A percentile compares a stretch with the other conserved stretches of the same genome.
Evolutionary conservation across 2,888 invertebrate species (phyloP).

Genomic region (Andrena hattorfiana): DNA sequence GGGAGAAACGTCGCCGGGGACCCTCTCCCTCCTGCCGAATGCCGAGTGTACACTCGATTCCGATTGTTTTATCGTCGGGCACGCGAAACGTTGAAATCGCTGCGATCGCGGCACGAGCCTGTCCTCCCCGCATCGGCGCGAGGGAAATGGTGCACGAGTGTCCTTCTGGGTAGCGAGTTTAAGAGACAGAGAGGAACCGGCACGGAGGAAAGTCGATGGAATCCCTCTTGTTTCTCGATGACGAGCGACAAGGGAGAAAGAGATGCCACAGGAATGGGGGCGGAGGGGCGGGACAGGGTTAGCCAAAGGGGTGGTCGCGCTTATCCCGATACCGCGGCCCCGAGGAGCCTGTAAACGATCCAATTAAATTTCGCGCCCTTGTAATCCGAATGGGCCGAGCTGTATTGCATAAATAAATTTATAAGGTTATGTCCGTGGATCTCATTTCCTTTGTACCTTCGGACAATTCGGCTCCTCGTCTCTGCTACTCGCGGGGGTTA

Average conservation of each 20-base stretch:
- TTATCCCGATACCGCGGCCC: slow-evolving; percentile 60
- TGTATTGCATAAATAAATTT: slow-evolving; percentile 78
- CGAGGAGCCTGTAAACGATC: slow-evolving; percentile 68
- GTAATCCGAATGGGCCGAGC: slow-evolving; percentile 76
- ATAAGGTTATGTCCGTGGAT: slow-evolving; percentile 70
- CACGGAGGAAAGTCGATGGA: slow-evolving; percentile 60
- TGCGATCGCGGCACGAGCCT: slow-evolving; percentile 19
- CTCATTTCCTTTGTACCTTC: slow-evolving; percentile 64
- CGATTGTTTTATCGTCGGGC: slow-evolving; percentile 45
- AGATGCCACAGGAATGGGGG: not conserved
- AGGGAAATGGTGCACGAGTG: slow-evolving; percentile 47
- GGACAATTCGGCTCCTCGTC: slow-evolving; percentile 47
- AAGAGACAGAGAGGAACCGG: slow-evolving; percentile 47
- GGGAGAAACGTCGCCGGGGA: slow-evolving; percentile 35
- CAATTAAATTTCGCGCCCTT: slow-evolving; percentile 77
- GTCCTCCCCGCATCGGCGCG: not conserved
- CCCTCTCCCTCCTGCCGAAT: slow-evolving; percentile 5
- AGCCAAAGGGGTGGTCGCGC: slow-evolving; percentile 32
- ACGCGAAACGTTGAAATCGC: slow-evolving; percentile 57
- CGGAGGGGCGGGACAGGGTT: slow-evolving; percentile 23
- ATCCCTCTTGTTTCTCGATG: slow-evolving; percentile 67
- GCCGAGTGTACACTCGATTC: slow-evolving; percentile 49
- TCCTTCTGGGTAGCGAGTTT: slow-evolving; percentile 48
- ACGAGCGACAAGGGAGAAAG: slow-evolving; percentile 39
- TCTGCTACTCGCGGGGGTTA: not conserved